phyloP scores from a whole-genome alignment of 2,113 vertebrate species.

The Ctenomys sociabilis region DNA sequence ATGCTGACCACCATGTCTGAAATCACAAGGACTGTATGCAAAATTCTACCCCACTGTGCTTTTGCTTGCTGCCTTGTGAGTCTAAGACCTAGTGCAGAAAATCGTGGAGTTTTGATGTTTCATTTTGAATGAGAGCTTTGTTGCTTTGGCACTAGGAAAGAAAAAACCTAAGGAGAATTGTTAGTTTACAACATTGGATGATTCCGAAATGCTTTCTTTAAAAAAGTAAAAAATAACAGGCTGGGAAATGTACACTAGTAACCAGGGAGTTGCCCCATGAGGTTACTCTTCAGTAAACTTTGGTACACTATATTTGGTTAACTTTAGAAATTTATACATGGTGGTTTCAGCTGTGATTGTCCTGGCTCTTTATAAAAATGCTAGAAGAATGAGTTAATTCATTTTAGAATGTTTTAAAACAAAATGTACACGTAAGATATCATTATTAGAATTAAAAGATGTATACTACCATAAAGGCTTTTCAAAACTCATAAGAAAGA shows the following conservation, averaged over 20 bases:
- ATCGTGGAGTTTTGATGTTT: constrained; percentile 43
- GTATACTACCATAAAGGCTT: not conserved
- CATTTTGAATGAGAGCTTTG: constrained; percentile 62
- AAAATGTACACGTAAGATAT: not conserved
- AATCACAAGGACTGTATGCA: constrained; percentile 24
- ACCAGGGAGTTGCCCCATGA: not conserved
- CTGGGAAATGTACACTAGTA: not conserved
- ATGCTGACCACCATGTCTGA: constrained; percentile 71
- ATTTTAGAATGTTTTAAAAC: not conserved
- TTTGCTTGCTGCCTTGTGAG: constrained; percentile 43
- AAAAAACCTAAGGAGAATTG: constrained; percentile 33
- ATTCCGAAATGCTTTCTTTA: not conserved
- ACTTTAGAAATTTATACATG: not conserved
- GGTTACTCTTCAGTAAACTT: not conserved
- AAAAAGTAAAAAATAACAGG: not conserved
- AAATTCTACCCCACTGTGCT: constrained; percentile 62
- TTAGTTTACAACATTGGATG: constrained; percentile 59
- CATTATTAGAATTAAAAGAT: not conserved
- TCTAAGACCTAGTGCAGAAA: constrained; percentile 33
- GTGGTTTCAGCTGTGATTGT: not conserved
- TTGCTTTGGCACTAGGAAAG: constrained; percentile 55
- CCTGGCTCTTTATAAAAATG: not conserved
- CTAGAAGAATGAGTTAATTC: not conserved
- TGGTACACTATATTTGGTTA: not conserved
- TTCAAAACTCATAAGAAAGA: not conserved